Evolutionary conservation across 2,888 invertebrate species (phyloP).

Genomic region (Apomyelois bistriatella): DNA sequence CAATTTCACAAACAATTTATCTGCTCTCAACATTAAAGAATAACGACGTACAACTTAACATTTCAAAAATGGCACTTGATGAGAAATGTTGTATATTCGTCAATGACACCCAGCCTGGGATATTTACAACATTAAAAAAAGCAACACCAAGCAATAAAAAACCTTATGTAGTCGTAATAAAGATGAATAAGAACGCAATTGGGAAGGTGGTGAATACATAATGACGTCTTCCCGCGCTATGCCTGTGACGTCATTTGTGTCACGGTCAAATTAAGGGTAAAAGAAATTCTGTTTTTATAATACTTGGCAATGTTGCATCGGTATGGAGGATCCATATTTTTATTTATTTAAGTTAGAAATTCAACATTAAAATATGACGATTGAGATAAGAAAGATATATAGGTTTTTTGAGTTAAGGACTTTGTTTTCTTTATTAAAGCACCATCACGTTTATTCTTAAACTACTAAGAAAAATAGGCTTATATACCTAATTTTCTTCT

Average conservation of each 20-base stretch:
- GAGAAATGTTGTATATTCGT: constrained; percentile 46
- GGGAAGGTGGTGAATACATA: constrained; percentile 24
- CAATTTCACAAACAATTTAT: neutral
- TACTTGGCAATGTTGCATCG: neutral
- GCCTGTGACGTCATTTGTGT: constrained; percentile 40
- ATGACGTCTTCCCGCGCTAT: constrained; percentile 39
- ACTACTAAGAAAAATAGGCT: too few species aligned
- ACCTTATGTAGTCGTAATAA: constrained; percentile 14
- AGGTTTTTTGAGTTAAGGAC: too few species aligned
- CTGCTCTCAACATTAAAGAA: neutral
- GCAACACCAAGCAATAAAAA: constrained; percentile 1
- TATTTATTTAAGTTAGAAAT: too few species aligned
- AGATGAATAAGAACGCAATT: neutral
- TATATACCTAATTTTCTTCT: too few species aligned
- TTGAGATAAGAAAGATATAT: too few species aligned
- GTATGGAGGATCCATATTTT: neutral
- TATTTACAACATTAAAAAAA: constrained; percentile 12
- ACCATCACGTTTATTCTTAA: too few species aligned
- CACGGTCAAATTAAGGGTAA: constrained; percentile 22
- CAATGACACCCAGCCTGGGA: constrained; percentile 36
- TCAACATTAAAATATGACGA: too few species aligned
- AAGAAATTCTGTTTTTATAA: constrained; percentile 15
- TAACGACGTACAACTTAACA: constrained; percentile 14
- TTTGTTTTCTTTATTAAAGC: too few species aligned
- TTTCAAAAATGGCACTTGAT: constrained; percentile 41